Percentiles rank a stretch among this genome's conserved stretches.
Conservation (phyloP, 2,797 vertebrate species). For the Molossus molossus region DNA sequence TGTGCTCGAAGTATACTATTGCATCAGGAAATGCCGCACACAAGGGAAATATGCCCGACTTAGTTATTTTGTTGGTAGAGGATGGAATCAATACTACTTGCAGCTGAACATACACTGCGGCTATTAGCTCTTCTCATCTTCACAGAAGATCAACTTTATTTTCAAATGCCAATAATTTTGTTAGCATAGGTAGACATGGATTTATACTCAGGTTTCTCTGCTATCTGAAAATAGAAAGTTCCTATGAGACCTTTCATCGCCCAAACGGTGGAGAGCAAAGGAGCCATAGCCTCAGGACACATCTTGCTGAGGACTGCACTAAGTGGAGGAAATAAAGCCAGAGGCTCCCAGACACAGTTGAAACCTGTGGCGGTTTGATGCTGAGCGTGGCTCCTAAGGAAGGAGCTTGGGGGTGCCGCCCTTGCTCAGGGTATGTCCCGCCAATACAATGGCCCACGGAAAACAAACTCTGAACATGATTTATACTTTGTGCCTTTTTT, state of each 20-base stretch:
- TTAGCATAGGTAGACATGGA: neutral
- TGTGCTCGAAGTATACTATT: neutral
- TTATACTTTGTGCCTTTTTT: neutral
- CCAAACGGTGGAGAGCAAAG: neutral
- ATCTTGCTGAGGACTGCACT: neutral
- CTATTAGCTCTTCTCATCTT: neutral
- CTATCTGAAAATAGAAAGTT: neutral
- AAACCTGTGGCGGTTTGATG: neutral
- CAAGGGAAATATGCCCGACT: neutral
- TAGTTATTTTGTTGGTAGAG: neutral
- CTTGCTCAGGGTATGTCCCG: no score
- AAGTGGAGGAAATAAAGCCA: neutral
- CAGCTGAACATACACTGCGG: neutral
- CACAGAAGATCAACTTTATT: neutral
- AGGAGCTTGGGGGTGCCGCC: neutral
- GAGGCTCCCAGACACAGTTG: neutral
- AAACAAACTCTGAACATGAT: neutral
- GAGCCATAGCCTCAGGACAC: neutral
- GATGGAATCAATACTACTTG: neutral
- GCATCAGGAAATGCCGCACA: neutral
- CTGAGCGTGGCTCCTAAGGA: neutral
- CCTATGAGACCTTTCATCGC: neutral
- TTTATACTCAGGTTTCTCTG: neutral
- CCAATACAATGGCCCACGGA: neutral
- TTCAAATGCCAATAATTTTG: neutral